Evolutionary conservation across 2,888 invertebrate genomes (phyloP), one percentile per base, ranked within the genome.

Genomic region (Protonemura montana): DNA sequence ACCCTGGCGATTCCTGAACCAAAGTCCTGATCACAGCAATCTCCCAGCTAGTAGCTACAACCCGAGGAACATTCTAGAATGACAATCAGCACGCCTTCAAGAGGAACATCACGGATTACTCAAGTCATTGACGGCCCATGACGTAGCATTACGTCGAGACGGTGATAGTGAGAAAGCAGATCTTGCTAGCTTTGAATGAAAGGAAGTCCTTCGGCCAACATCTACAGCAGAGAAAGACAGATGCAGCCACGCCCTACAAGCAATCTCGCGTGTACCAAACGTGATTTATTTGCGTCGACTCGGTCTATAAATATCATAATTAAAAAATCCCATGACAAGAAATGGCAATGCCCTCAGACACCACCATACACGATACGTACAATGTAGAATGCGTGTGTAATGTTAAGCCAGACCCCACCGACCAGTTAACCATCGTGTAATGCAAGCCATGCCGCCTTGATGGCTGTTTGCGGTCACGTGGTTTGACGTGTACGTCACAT

Each of bases 241-340:
- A 25, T 30, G 82, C 30, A 5, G 35, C 3, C 82, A 1, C n/a
- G 6, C 3, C 29, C 82, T n/a, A n/a, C 82, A 82, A 3, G 21
- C 82, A 29, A 29, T 59, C 30, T 30, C 30, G 29, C 30, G 82
- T 82, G 82, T 30, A 82, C 25, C 30, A 82, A 82, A 29, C 28
- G 13, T 21, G 82, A 29, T 82, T 29, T 29, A 35, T 30, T 30
- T 30, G 7, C 30, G 30, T 82, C 30, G 7, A 30, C 30, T 26
- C 16, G 30, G 16, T 28, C 82, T 82, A 82, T 82, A 82, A 82
- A 82, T 82, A 82, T 28, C 78, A 30, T 82, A 82, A 29, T 82
- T 25, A 30, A n/a, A 78, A 78, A 26, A 1, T 78, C 27, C 6
- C 29, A 25, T 29, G 30, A 82, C 29, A 29, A n/a, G 82, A 82